phyloP scores from a whole-genome alignment of 1,140 invertebrate genomes.

The Stratiolaelaps scimitus region DNA sequence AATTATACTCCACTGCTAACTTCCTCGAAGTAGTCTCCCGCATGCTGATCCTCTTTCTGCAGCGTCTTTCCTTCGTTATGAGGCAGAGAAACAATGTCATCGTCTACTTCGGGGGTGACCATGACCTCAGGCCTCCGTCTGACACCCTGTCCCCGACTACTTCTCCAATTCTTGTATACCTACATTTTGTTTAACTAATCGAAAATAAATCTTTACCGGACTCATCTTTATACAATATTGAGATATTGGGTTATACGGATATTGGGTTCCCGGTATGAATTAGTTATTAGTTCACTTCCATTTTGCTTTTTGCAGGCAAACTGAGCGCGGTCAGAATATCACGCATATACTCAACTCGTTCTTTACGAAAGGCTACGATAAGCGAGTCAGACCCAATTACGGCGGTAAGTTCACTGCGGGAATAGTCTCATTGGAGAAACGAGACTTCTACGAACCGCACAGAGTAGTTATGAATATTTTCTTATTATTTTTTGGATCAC shows the following conservation, averaged over 20 bases:
- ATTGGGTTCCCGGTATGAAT: too few relatives aligned
- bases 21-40: too few relatives aligned
- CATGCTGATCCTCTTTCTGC: too few relatives aligned
- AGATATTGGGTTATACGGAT: neutral
- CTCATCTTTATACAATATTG: neutral
- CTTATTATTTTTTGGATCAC: too few relatives aligned
- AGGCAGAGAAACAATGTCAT: neutral
- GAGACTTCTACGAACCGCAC: too few relatives aligned
- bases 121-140: neutral
- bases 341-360: constrained; percentile 29
- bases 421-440: too few relatives aligned
- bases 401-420: constrained; percentile 59
- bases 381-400: constrained; percentile 90
- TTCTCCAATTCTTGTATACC: neutral
- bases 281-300: too few relatives aligned
- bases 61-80: too few relatives aligned
- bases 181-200: neutral
- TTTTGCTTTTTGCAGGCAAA: constrained; percentile 25
- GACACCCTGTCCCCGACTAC: too few relatives aligned
- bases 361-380: constrained; percentile 67
- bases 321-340: constrained; percentile 29
- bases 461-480: too few relatives aligned
- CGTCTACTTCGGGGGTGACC: neutral
- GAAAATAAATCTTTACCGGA: too few relatives aligned
- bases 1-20: too few relatives aligned